phyloP scores from a whole-genome alignment of 2,797 vertebrate species.

The Lepilemur septentrionalis region DNA sequence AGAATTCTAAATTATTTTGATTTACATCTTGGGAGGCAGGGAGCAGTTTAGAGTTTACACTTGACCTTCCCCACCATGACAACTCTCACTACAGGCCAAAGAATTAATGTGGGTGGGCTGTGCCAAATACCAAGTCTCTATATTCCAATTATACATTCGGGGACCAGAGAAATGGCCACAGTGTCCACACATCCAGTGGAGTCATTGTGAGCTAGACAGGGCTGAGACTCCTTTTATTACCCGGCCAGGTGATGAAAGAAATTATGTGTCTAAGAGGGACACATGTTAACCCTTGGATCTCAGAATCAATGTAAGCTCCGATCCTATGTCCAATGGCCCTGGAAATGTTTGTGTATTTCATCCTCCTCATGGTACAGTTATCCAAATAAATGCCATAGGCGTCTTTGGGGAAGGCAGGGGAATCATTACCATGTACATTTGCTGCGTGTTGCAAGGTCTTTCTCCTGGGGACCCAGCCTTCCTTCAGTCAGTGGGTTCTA shows the following conservation, averaged over 20 bases:
- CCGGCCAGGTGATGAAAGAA: not conserved
- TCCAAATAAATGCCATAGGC: not conserved
- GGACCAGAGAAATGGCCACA: not conserved
- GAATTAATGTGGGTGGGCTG: not conserved
- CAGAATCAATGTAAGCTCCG: not conserved
- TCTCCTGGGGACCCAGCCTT: not conserved
- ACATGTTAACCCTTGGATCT: not conserved
- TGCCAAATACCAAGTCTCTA: not conserved
- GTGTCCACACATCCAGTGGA: not conserved
- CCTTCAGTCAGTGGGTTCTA: not conserved
- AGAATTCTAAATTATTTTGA: not conserved
- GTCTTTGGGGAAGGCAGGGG: not conserved
- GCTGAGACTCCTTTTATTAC: no score
- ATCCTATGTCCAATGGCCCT: not conserved
- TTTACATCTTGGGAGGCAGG: not conserved
- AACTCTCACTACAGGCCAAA: not conserved
- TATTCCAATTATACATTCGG: not conserved
- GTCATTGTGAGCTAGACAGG: not conserved
- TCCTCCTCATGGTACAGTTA: not conserved
- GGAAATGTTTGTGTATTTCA: not conserved
- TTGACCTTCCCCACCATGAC: not conserved
- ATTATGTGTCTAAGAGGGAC: not conserved
- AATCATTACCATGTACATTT: not conserved
- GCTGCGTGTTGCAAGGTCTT: not conserved
- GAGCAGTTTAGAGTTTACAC: not conserved